Evolutionary conservation across 2,113 vertebrate species (phyloP), one percentile per base, ranked within the genome.

Genomic region (Bagarius yarrelli): DNA sequence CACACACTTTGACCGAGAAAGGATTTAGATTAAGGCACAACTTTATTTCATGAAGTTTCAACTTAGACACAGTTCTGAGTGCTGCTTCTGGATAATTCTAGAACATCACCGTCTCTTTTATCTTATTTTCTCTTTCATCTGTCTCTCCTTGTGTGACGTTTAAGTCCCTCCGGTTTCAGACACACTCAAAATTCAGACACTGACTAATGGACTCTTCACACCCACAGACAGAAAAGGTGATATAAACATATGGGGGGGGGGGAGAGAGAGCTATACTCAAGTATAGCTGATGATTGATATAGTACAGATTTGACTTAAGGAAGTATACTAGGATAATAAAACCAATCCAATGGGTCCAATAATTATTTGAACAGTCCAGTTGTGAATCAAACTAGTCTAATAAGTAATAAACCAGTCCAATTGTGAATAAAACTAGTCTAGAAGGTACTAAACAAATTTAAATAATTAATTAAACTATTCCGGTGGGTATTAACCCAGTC

Each of bases 1-100:
- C 64, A 61, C 72, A 71, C 73, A 52, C 27, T 27, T 53, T 40
- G 18, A 55, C 78, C 25, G 23, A 40, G 53, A 19, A 66, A 61
- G 74, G 78, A 81, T 84, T 76, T 66, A 76, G 63, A 85, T 88
- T 87, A 75, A 77, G 30, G 59, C 71, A 69, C 66, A 86, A 71
- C 50, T 57, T 53, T 66, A 73, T 79, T 81, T 79, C 60, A 78
- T 44, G 69, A 69, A 69, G 64, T 69, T 69, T 69, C 5, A 0
- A 69, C 64, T 67, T 67, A 78, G 66, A 83, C 75, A 80, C 75
- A 47, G 23, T 19, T 61, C 74, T 23, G 11, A 19, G 18, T 73
- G 19, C 70, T 34, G 50, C 30, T 32, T 47, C 11, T 32, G 27
- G 50, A 52, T 30, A 47, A 50, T 71, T 25, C 67, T 50, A 9